phyloP scores from a whole-genome alignment of 2,888 invertebrate genomes.

The Sphinx pinastri region DNA sequence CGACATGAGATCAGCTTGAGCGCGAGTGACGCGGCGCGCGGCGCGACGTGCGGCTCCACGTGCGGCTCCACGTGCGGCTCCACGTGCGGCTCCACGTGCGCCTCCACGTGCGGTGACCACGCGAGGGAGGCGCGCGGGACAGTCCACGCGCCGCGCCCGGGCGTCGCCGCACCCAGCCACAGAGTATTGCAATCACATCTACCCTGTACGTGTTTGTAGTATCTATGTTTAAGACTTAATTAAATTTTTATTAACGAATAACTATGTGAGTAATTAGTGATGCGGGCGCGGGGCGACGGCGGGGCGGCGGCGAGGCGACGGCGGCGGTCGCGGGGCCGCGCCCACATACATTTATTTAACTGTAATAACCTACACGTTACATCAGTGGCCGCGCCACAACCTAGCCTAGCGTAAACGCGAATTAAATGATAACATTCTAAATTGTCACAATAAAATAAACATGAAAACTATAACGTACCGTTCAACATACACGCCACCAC shows the following conservation, averaged over 20 bases:
- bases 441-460: slow-evolving; percentile 78
- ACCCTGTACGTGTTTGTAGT: slow-evolving; percentile 82
- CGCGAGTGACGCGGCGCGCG: slow-evolving; percentile 32
- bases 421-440: slow-evolving; percentile 76
- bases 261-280: slow-evolving; percentile 67
- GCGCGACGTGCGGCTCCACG: too few species aligned
- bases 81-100: too few species aligned
- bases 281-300: slow-evolving; percentile 57
- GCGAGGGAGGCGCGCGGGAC: not conserved
- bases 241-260: slow-evolving; percentile 62
- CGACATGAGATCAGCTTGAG: slow-evolving; percentile 3
- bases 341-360: slow-evolving; percentile 54
- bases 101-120: not conserved
- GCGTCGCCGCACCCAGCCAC: slow-evolving; percentile 70
- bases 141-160: slow-evolving; percentile 42
- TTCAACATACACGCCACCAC: slow-evolving; percentile 63
- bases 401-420: slow-evolving; percentile 80
- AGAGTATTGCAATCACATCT: slow-evolving; percentile 80
- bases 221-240: slow-evolving; percentile 73
- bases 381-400: slow-evolving; percentile 78
- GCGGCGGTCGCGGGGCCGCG: slow-evolving; percentile 53
- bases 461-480: slow-evolving; percentile 72
- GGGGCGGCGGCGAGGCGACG: slow-evolving; percentile 36
- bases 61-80: too few species aligned
- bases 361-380: slow-evolving; percentile 67